Base-by-base conservation (phyloP, 2,888 invertebrate species). In the Sceliomorpha sp. region DNA sequence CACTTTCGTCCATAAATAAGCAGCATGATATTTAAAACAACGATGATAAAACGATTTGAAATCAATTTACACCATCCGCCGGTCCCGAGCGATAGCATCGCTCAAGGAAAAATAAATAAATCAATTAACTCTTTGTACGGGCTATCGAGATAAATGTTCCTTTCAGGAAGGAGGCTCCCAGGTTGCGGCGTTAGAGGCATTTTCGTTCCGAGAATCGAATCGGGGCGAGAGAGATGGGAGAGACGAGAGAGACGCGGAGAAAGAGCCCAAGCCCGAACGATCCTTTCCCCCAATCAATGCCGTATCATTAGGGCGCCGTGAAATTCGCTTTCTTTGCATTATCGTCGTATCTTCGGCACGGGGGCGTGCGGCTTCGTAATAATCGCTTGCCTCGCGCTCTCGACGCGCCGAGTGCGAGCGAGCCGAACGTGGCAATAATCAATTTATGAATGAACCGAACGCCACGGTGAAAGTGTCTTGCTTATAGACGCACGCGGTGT, bases 381-480 rank as follows among this genome's bases (percentile, higher is more conserved):
- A 26, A 37, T 42, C 34, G 42, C 47, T 50, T n/a, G n/a, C n/a
- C n/a, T n/a, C n/a, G n/a, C n/a, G n/a, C n/a, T n/a, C n/a, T n/a
- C n/a, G 24, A 13, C 45, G n/a, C 51, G 39, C 32, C 36, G 12
- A 29, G 6, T 26, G 1, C 36, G 12, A 29, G 6, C 32, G 1
- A 44, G 53, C 37, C 58, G 66, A 45, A 40, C 45, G 60, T 31
- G 42, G 58, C 53, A 77, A 82, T 81, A 80, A 82, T 78, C 78
- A 81, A 82, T 83, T 83, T 82, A 83, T 83, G 82, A 83, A 83
- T 83, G 83, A 82, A 82, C 73, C 74, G 73, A 74, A 72, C 74
- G 73, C 74, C 74, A 68, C 71, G 81, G 83, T 82, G 83, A 82
- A 83, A 83, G 82, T 83, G 79, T 75, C 66, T 39, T 55, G 24